Base-by-base conservation (phyloP, 2,797 vertebrate species). In the Halcyon leucocephala region DNA sequence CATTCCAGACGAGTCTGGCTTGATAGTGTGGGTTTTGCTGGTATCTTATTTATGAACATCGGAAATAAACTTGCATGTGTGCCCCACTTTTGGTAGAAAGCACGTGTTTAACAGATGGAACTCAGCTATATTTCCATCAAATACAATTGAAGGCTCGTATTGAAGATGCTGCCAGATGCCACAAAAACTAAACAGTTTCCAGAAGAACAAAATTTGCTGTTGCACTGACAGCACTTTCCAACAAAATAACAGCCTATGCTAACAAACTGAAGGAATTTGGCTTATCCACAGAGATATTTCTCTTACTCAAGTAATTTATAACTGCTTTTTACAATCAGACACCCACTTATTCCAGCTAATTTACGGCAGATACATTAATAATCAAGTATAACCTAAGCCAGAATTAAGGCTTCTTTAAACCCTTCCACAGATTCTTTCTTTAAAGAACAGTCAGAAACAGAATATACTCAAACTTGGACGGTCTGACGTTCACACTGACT, bases 71-170 rank as follows among this genome's bases (percentile, higher is more conserved):
- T 82, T 91, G 94, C 84, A 86, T n/a, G 73, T 94, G 96, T 96
- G 89, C 90, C 95, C 73, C 77, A 54, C 93, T 98, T 89, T 89
- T 37, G 74, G 93, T 84, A 83, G 69, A 79, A 95, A 33, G 12
- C 88, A 95, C 55, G 17, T 97, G 97, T 97, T 79, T 91, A 97
- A 95, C 98, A 98, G 97, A 98, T 97, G 98, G 91, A 93, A 92
- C 61, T 89, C 58, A 71, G 84, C 94, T 95, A 82, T 78, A 95
- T 94, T 97, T 98, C 95, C 96, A 97, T 96, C 94, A 96, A 73
- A 97, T 58, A 87, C 94, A 95, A 97, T 64, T 94, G 92, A 97
- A 97, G 95, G 93, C 86, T 97, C 72, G 94, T 83, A 97, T 29
- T 94, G 94, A 97, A 93, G 96, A 93, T 31, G 90, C 73, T 97